Evolutionary conservation across 2,113 vertebrate genomes (phyloP).

Genomic region (Suricata suricatta): DNA sequence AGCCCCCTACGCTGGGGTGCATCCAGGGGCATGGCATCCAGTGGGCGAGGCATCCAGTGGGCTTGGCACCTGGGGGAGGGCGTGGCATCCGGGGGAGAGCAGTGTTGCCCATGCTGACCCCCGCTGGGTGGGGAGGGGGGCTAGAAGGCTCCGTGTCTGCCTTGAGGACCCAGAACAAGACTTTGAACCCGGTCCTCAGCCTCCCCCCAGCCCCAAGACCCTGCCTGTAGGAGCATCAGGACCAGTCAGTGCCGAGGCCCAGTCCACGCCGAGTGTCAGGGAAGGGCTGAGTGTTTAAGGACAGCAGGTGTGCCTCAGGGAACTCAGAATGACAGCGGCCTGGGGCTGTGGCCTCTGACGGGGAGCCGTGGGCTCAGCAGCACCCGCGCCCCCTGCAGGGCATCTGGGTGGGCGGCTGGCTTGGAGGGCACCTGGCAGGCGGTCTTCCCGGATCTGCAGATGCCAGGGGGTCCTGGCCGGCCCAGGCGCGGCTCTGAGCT

Average conservation of each 20-base stretch:
- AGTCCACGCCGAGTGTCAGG: fast-evolving
- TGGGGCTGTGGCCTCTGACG: neutral
- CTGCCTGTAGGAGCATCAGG: neutral
- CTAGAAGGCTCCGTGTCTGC: neutral
- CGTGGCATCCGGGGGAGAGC: fast-evolving
- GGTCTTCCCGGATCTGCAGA: neutral
- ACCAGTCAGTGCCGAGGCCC: neutral
- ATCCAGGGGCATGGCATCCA: too few species aligned
- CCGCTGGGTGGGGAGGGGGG: fast-evolving
- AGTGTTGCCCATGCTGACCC: fast-evolving
- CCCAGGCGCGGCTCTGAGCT: neutral
- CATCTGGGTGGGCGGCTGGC: neutral
- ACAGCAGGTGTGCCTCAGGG: neutral
- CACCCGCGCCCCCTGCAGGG: neutral
- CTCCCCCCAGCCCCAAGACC: fast-evolving
- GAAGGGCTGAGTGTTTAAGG: neutral
- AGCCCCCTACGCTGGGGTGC: fast-evolving
- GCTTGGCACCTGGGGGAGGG: too few species aligned
- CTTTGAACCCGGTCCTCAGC: neutral
- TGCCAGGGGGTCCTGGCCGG: neutral
- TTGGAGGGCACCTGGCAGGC: neutral
- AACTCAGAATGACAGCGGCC: fast-evolving
- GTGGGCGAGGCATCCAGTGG: too few species aligned
- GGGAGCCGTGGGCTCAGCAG: fast-evolving
- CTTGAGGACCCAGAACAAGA: neutral